These are phyloP conservation scores for Eueides isabella DNA, from an alignment of 1,140 invertebrate genomes.

Conservation along the genomic window DNA sequence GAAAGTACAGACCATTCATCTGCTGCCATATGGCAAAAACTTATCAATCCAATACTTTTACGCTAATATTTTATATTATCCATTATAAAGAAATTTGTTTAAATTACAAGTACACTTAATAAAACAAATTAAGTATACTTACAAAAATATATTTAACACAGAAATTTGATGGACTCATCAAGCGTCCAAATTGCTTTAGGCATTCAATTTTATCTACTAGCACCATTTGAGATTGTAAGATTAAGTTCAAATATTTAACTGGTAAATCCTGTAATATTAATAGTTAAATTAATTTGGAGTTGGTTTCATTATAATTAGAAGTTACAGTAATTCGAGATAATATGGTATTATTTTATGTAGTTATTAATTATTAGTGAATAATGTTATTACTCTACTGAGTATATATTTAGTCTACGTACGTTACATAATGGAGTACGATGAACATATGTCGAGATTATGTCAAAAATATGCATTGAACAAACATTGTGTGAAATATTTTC, in stretches of 20 bases:
- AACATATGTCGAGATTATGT: too few species aligned
- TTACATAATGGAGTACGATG: too few species aligned
- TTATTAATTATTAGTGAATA: too few species aligned
- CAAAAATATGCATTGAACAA: too few species aligned
- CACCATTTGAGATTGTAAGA: constrained; percentile 52
- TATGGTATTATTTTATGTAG: too few species aligned
- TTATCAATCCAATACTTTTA: background rate
- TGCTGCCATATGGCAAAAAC: background rate
- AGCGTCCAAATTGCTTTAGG: constrained; percentile 31
- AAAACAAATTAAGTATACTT: constrained; percentile 30
- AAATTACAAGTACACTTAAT: background rate
- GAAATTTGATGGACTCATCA: constrained; percentile 58
- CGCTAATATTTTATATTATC: too few species aligned
- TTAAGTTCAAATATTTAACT: constrained; percentile 42
- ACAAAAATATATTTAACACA: constrained; percentile 57
- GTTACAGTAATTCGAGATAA: too few species aligned
- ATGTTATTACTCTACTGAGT: too few species aligned
- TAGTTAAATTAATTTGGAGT: background rate
- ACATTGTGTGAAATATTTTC: too few species aligned
- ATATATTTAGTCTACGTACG: too few species aligned
- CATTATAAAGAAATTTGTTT: background rate
- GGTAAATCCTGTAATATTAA: constrained; percentile 48
- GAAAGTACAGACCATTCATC: too few species aligned
- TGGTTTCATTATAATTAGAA: background rate
- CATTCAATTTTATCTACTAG: constrained; percentile 49